Evolutionary conservation across 2,113 vertebrate species (phyloP).

Genomic region (Apteryx owenii): DNA sequence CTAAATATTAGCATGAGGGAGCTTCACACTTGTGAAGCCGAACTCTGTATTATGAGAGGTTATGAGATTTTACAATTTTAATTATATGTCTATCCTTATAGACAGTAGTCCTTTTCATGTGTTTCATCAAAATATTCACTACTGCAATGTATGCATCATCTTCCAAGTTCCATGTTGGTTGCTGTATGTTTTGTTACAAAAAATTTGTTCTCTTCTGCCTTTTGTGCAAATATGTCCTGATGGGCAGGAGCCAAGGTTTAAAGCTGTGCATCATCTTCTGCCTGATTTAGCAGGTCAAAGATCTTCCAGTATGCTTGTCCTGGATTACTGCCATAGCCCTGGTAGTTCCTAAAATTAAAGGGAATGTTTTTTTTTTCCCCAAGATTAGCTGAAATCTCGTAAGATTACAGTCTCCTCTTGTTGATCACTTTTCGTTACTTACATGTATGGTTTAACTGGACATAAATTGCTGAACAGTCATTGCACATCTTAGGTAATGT

Average conservation of each 20-base stretch:
- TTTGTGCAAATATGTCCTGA: not conserved
- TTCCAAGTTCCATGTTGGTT: not conserved
- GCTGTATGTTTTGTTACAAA: not conserved
- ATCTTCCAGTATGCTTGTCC: not conserved
- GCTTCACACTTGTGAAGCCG: not conserved
- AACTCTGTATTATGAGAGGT: not conserved
- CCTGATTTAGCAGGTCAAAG: not conserved
- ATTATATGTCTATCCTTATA: not conserved
- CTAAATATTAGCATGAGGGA: not conserved
- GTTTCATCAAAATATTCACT: not conserved
- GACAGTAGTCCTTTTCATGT: not conserved
- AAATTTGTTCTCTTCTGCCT: accelerated
- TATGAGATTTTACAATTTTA: not conserved
- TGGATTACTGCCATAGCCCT: not conserved
- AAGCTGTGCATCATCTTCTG: not conserved
- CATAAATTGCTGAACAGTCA: not conserved
- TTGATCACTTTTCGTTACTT: not conserved
- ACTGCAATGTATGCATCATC: not conserved
- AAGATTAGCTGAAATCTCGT: not conserved
- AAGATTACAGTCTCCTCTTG: not conserved
- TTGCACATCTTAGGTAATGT: not conserved
- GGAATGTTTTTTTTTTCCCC: not conserved
- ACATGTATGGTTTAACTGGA: not conserved
- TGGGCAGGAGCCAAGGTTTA: not conserved
- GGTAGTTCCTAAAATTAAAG: not conserved